Conservation (phyloP, 2,113 vertebrate genomes). For the Centropristis striata region DNA sequence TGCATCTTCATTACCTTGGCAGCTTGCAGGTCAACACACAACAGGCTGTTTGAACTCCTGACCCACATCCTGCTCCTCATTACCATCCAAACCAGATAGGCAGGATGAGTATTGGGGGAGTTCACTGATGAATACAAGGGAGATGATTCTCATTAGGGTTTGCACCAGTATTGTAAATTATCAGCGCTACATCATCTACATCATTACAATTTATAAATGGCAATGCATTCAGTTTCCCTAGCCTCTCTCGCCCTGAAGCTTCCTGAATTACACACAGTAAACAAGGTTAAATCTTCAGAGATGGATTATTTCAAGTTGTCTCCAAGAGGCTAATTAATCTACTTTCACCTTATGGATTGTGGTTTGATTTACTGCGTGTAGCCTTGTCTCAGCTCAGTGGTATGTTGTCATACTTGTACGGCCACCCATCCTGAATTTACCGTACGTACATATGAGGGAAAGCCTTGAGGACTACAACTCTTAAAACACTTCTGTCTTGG, state of each 20-base stretch:
- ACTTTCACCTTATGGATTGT: slow-evolving; percentile 48
- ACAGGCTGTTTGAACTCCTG: slow-evolving; percentile 60
- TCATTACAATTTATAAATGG: slow-evolving; percentile 12
- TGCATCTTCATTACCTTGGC: slow-evolving; percentile 65
- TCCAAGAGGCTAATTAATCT: slow-evolving; percentile 51
- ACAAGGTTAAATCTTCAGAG: slow-evolving; percentile 42
- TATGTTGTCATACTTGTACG: slow-evolving; percentile 38
- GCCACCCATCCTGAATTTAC: slow-evolving; percentile 55
- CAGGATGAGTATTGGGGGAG: slow-evolving; percentile 13
- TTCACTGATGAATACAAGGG: slow-evolving; percentile 22
- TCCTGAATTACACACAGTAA: slow-evolving; percentile 29
- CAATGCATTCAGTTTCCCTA: neutral
- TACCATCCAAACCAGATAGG: slow-evolving; percentile 37
- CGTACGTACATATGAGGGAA: slow-evolving; percentile 6
- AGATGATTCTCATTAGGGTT: slow-evolving; percentile 36
- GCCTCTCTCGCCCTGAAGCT: slow-evolving; percentile 5
- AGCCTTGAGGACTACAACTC: slow-evolving; percentile 40
- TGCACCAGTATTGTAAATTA: slow-evolving; percentile 29
- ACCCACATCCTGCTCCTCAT: slow-evolving; percentile 65
- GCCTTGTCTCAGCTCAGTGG: slow-evolving; percentile 32
- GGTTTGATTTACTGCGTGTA: slow-evolving; percentile 51
- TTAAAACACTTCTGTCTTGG: slow-evolving; percentile 52
- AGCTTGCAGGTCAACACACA: slow-evolving; percentile 52
- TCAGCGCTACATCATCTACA: slow-evolving; percentile 15
- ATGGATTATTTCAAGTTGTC: slow-evolving; percentile 35